A percentile compares a stretch with the other conserved stretches of the same genome.
Conservation (phyloP, 1,140 invertebrate species). For the Ridgeia piscesae region DNA sequence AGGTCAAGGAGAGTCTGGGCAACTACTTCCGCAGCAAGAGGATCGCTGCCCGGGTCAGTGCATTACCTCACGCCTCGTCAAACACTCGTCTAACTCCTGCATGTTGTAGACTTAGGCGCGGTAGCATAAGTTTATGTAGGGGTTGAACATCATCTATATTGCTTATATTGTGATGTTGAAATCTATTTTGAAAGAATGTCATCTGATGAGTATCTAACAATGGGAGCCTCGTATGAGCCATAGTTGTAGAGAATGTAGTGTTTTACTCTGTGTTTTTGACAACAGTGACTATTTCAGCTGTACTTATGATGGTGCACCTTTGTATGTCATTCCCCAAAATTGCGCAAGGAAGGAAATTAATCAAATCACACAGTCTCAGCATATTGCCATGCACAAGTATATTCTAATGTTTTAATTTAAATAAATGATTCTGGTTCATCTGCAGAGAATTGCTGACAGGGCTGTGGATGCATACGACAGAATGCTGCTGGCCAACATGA, state of each 20-base stretch:
- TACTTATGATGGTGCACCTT: background rate
- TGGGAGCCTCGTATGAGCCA: background rate
- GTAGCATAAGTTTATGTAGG: too few relatives aligned
- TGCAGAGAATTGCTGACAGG: conserved; percentile 51
- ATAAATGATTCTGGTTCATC: conserved; percentile 19
- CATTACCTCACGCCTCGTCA: background rate
- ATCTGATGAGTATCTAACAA: background rate
- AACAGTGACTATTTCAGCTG: background rate
- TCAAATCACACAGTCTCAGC: background rate
- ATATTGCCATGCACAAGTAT: background rate
- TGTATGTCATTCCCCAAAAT: background rate
- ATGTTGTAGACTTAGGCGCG: too few relatives aligned
- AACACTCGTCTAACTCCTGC: background rate
- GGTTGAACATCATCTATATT: too few relatives aligned
- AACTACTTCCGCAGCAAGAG: conserved; percentile 57
- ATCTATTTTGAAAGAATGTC: too few relatives aligned
- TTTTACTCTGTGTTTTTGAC: too few relatives aligned
- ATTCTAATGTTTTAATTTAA: background rate
- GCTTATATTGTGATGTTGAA: too few relatives aligned
- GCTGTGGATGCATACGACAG: conserved; percentile 54
- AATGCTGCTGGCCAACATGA: conserved; percentile 32
- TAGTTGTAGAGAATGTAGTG: background rate
- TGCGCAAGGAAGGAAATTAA: background rate
- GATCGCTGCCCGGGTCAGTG: conserved; percentile 50
- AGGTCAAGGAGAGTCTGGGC: conserved; percentile 52